Evolutionary conservation across 2,797 vertebrate genomes (phyloP), one percentile per base, ranked within the genome.

Genomic region (Masticophis lateralis): DNA sequence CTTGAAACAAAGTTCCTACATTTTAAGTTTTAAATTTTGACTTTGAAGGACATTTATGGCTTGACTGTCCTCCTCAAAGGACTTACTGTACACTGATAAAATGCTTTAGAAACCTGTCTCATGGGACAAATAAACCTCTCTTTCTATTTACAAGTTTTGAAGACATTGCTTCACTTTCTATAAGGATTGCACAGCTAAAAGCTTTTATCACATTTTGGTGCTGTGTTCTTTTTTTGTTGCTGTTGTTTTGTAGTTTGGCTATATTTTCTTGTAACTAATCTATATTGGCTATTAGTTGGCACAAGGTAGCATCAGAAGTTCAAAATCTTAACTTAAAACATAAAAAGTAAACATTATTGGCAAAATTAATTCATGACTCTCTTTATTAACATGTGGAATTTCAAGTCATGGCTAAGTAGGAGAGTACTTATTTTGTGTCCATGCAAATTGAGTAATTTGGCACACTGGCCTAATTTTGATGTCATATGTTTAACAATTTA

Each of bases 401-500:
- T 83, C 69, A 74, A 20, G 32, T 74, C 20, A 37, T 87, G 55
- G 37, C 12, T 53, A 18, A 51, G 20, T 69, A n/a, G 43, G 60
- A 83, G 51, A 66, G 0, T 20, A n/a, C 32, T 18, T 69, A 20
- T 37, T 86, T 53, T 57, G 27, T 28, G 1, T 18, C 32, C 27
- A 10, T 32, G 60, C 12, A 13, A 91, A 47, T 90, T 11, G 60
- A 74, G 27, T 61, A 90, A 47, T 55, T 92, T 43, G 88, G 55
- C 55, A 79, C 61, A 5, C 4, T 32, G 16, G 12, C 16, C 27
- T 28, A 61, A 86, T 87, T 60, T 92, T 28, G 32, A 94, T 91
- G 37, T 7, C 83, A 43, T 93, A 92, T 51, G 57, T 94, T 94
- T 92, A 93, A 55, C 43, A 94, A 88, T 93, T 86, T 94, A 28